Percentiles rank a stretch among this genome's conserved stretches.
phyloP scores from a whole-genome alignment of 2,113 vertebrate genomes.

The Vimba vimba region DNA sequence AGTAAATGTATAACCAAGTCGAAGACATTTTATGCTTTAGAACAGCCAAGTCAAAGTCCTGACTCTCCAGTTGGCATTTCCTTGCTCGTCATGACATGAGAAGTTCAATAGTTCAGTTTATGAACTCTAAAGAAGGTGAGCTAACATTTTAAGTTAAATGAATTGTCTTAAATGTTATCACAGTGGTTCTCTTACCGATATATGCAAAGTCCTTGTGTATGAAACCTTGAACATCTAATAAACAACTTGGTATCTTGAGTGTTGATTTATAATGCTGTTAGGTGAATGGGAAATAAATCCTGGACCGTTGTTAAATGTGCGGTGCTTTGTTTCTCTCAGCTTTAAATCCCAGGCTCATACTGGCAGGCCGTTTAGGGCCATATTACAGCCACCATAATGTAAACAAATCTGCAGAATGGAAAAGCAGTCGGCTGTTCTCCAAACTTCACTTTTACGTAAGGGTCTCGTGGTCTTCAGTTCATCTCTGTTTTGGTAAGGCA shows the following conservation, averaged over 20 bases:
- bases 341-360: not conserved
- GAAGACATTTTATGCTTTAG: not conserved
- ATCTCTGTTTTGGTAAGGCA: conserved; percentile 1
- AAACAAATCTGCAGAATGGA: conserved; percentile 16
- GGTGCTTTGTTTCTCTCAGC: conserved; percentile 8
- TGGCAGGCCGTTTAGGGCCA: conserved; percentile 14
- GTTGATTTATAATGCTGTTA: conserved; percentile 17
- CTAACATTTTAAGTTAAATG: not conserved
- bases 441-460: conserved; percentile 12
- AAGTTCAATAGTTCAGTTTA: not conserved
- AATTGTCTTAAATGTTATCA: not conserved
- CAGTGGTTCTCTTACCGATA: not conserved
- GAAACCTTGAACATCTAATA: conserved; percentile 9
- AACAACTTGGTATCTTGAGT: conserved; percentile 8
- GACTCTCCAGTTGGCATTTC: not conserved
- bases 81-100: not conserved
- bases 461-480: not conserved
- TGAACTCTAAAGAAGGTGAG: not conserved
- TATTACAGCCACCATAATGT: conserved; percentile 13
- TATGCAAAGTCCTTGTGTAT: not conserved
- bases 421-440: not conserved
- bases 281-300: conserved; percentile 16
- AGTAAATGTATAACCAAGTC: conserved; percentile 23
- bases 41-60: not conserved
- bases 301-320: not conserved